A percentile compares a stretch with the other conserved stretches of the same genome.
phyloP scores from a whole-genome alignment of 1,140 invertebrate genomes.

The Leptinotarsa defecta region DNA sequence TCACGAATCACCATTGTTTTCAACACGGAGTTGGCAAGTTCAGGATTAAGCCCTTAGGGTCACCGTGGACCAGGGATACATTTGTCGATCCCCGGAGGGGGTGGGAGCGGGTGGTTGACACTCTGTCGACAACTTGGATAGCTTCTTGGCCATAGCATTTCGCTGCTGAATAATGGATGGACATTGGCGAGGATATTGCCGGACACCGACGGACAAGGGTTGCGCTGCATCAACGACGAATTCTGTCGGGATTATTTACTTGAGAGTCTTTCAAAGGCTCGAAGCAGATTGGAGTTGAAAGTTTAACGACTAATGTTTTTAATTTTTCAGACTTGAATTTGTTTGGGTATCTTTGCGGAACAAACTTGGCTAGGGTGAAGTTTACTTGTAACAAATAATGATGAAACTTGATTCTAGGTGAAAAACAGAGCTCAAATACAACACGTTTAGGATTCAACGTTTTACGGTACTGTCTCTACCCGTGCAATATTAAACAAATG shows the following conservation, averaged over 20 bases:
- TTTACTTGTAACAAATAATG: no score
- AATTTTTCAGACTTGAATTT: no score
- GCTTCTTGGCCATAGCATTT: constrained; percentile 25
- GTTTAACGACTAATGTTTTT: no score
- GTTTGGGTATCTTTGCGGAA: no score
- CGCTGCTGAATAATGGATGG: constrained; percentile 33
- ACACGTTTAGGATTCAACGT: no score
- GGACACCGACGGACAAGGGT: constrained; percentile 31
- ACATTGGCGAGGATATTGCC: constrained; percentile 12
- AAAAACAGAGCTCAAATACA: no score
- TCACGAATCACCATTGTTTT: constrained; percentile 30
- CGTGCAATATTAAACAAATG: no score
- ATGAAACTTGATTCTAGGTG: no score
- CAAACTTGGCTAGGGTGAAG: no score
- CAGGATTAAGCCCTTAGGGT: constrained; percentile 35
- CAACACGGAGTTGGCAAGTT: constrained; percentile 31
- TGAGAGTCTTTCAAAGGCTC: not conserved
- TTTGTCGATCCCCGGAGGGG: constrained; percentile 28
- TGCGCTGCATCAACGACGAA: constrained; percentile 18
- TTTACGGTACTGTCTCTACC: no score
- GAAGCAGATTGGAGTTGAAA: no score
- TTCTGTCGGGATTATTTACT: constrained; percentile 26
- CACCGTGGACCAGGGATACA: constrained; percentile 35
- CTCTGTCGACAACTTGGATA: constrained; percentile 31
- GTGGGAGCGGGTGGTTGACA: constrained; percentile 27